phyloP scores from a whole-genome alignment of 2,797 vertebrate species.

The Parambassis ranga region DNA sequence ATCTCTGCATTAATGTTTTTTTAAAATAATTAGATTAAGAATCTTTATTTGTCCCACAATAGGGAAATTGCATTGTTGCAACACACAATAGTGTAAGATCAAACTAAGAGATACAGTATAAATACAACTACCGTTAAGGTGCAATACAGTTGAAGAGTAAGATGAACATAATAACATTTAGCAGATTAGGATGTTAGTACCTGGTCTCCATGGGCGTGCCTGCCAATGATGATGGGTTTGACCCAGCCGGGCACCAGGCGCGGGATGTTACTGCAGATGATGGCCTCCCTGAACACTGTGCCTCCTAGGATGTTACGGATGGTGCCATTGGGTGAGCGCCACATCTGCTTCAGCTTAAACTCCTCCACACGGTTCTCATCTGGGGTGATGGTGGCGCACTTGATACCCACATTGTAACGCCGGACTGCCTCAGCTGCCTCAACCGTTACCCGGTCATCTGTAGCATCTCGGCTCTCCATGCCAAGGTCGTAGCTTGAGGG shows the following conservation, averaged over 20 bases:
- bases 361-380: conserved; percentile 97
- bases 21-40: no score
- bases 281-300: conserved; percentile 97
- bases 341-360: conserved; percentile 97
- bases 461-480: conserved; percentile 93
- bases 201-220: conserved; percentile 97
- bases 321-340: conserved; percentile 97
- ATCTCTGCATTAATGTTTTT: no score
- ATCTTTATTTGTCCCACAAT: no score
- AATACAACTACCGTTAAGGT: no score
- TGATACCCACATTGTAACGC: conserved; percentile 91
- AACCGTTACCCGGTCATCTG: conserved; percentile 89
- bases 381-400: conserved; percentile 98
- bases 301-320: conserved; percentile 97
- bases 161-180: no score
- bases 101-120: no score
- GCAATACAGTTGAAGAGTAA: no score
- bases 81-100: no score
- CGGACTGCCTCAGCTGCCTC: conserved; percentile 93
- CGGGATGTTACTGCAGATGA: conserved; percentile 97
- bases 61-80: no score
- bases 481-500: conserved; percentile 90
- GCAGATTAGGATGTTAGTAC: no score
- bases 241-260: conserved; percentile 93
- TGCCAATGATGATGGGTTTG: conserved; percentile 97